Evolutionary conservation across 2,797 vertebrate genomes (phyloP).

Genomic region (Saxicola maurus): DNA sequence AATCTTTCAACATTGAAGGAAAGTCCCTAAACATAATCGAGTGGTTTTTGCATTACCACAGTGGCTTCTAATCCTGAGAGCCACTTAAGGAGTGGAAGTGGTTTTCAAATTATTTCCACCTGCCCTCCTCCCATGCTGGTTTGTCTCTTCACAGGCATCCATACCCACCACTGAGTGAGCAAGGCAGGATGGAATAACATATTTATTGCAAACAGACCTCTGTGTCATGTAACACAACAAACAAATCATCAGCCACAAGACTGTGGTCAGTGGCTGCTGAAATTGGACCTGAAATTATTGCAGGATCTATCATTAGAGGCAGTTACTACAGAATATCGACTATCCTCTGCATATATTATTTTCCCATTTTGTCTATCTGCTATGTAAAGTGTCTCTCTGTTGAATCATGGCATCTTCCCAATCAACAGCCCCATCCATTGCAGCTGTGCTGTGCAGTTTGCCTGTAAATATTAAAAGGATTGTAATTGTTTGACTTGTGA

Average conservation of each 20-base stretch:
- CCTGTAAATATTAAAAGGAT: neutral
- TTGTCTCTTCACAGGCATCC: neutral
- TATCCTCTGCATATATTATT: neutral
- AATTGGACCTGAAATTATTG: neutral
- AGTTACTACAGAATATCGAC: rapidly evolving
- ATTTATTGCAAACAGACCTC: neutral
- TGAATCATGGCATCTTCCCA: neutral
- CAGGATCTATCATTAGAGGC: neutral
- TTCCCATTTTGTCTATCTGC: neutral
- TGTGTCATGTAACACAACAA: rapidly evolving
- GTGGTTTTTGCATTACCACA: neutral
- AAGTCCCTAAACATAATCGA: neutral
- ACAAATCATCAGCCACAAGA: neutral
- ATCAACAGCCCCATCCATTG: neutral
- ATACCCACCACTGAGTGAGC: neutral
- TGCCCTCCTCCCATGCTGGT: neutral
- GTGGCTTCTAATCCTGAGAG: neutral
- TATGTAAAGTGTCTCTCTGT: neutral
- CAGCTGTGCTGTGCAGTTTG: neutral
- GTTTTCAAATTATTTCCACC: neutral
- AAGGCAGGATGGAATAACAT: neutral
- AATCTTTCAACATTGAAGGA: neutral
- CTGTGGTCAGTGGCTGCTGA: neutral
- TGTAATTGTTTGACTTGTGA: neutral
- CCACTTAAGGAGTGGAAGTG: neutral